phyloP scores from a whole-genome alignment of 2,888 invertebrate species.

The Aphelenchoides bicaudatus region DNA sequence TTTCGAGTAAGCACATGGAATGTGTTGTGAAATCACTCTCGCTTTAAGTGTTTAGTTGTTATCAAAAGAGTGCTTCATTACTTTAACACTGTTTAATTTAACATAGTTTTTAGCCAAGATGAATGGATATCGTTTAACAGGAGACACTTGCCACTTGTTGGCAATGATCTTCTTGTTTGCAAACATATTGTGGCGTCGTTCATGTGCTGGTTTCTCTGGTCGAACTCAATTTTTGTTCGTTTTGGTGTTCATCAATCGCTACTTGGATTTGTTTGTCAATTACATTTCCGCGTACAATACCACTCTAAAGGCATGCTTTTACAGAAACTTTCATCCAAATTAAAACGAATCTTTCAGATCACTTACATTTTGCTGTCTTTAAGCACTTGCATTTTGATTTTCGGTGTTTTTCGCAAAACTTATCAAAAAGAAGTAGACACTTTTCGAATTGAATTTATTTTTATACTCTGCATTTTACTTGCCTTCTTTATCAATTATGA shows the following conservation, averaged over 20 bases:
- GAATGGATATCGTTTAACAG: not conserved
- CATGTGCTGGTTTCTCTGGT: conserved; percentile 5
- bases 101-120: too few relatives aligned
- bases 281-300: conserved; percentile 92
- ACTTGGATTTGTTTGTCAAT: conserved; percentile 87
- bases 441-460: conserved; percentile 88
- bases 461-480: conserved; percentile 72
- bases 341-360: conserved; percentile 55
- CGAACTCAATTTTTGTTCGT: conserved; percentile 41
- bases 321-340: too few relatives aligned
- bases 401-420: conserved; percentile 80
- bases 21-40: too few relatives aligned
- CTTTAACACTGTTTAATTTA: too few relatives aligned
- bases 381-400: conserved; percentile 86
- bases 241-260: conserved; percentile 65
- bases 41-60: too few relatives aligned
- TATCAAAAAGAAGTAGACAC: conserved; percentile 80
- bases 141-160: conserved; percentile 16
- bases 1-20: too few relatives aligned
- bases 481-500: not conserved
- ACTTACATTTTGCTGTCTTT: conserved; percentile 77
- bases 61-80: too few relatives aligned
- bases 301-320: conserved; percentile 76
- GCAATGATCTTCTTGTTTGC: conserved; percentile 18
- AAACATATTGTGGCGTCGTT: not conserved